Percentiles rank a stretch among this genome's conserved stretches.
phyloP scores from a whole-genome alignment of 2,888 invertebrate species.

The Blastobasis adustella region DNA sequence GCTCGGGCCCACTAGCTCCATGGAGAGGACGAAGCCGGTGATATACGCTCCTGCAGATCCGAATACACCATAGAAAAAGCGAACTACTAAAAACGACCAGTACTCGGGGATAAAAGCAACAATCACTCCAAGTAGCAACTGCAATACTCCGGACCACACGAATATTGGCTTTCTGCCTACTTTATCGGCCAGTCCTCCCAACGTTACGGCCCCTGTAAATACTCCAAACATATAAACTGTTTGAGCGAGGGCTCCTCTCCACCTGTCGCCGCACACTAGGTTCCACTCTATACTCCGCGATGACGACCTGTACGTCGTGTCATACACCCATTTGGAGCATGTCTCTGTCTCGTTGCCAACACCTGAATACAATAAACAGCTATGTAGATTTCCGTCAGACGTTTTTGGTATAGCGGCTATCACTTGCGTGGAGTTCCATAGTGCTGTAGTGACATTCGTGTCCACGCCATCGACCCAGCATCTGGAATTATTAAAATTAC shows the following conservation, averaged over 20 bases:
- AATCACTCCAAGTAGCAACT: slow-evolving; percentile 80
- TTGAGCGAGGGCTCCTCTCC: slow-evolving; percentile 89
- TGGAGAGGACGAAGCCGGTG: slow-evolving; percentile 80
- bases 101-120: slow-evolving; percentile 88
- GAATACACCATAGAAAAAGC: slow-evolving; percentile 86
- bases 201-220: slow-evolving; percentile 85
- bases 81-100: slow-evolving; percentile 79
- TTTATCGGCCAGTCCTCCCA: slow-evolving; percentile 89
- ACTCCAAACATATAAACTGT: slow-evolving; percentile 89
- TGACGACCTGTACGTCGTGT: slow-evolving; percentile 81
- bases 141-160: slow-evolving; percentile 85
- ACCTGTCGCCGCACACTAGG: slow-evolving; percentile 84
- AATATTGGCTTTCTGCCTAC: slow-evolving; percentile 88
- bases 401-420: slow-evolving; percentile 74
- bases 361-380: slow-evolving; percentile 72
- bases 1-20: slow-evolving; percentile 88
- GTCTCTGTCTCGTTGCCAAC: slow-evolving; percentile 40
- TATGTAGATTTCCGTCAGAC: slow-evolving; percentile 69
- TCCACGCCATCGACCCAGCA: slow-evolving; percentile 78
- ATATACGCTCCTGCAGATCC: slow-evolving; percentile 88
- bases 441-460: slow-evolving; percentile 61
- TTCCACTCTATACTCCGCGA: slow-evolving; percentile 89
- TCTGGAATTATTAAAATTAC: slow-evolving; percentile 47
- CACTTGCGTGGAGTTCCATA: slow-evolving; percentile 74
- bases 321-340: slow-evolving; percentile 79